These are phyloP conservation scores for Scaptomyza hsui DNA, from an alignment of 1,140 invertebrate species.

Conservation along the genomic window DNA sequence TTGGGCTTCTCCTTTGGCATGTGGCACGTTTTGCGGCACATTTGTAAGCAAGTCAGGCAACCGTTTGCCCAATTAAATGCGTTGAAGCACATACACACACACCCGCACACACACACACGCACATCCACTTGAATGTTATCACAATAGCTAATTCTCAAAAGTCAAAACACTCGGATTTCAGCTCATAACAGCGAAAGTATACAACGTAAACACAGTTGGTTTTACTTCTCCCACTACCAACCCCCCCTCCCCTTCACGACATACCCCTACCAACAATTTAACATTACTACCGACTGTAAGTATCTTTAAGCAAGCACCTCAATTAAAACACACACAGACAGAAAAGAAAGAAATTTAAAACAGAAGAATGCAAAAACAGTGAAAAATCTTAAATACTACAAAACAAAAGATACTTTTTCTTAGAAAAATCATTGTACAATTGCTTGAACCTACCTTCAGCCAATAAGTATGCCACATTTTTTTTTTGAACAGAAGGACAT, in stretches of 20 bases:
- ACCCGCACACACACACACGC: constrained; percentile 4
- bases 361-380: no score
- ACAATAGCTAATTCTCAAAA: constrained; percentile 76
- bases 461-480: no score
- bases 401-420: neutral
- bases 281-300: constrained; percentile 17
- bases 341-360: neutral
- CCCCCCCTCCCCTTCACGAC: neutral
- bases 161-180: constrained; percentile 75
- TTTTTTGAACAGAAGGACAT: no score
- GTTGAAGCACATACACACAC: constrained; percentile 50
- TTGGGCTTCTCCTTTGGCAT: constrained; percentile 22
- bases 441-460: no score
- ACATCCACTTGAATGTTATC: constrained; percentile 64
- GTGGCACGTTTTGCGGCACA: constrained; percentile 35
- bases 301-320: constrained; percentile 22
- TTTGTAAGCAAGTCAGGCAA: constrained; percentile 81
- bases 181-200: constrained; percentile 59
- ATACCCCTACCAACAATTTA: neutral
- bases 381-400: no score
- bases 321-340: constrained; percentile 7
- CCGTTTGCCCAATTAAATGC: constrained; percentile 75
- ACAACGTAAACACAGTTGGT: constrained; percentile 18
- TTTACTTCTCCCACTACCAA: neutral
- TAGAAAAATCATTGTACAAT: no score